Percentiles rank a stretch among this genome's conserved stretches.
Conservation (phyloP, 2,888 invertebrate genomes). For the Gastrophysa polygoni region DNA sequence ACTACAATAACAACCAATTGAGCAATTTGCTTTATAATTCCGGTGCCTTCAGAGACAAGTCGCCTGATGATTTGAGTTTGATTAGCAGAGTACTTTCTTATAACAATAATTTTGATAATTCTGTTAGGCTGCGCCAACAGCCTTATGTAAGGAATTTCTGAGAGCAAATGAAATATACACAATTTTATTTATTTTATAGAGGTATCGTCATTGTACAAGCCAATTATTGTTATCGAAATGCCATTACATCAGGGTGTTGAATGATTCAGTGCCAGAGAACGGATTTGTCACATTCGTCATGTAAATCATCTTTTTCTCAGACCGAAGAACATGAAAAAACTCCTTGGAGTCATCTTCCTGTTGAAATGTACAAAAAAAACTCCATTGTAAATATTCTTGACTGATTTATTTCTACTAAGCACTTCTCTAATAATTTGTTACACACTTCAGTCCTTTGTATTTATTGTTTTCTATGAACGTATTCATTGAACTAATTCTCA, state of each 20-base stretch:
- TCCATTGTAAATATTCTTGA: conserved; percentile 21
- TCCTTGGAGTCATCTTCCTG: too few relatives aligned
- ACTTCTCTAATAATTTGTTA: not conserved
- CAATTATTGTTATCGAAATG: conserved; percentile 10
- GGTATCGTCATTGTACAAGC: conserved; percentile 20
- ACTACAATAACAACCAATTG: conserved; percentile 59
- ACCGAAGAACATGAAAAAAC: too few relatives aligned
- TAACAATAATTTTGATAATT: conserved; percentile 55
- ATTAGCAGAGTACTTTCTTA: conserved; percentile 81
- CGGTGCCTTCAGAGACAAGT: conserved; percentile 64
- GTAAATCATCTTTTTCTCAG: too few relatives aligned
- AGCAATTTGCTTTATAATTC: conserved; percentile 70
- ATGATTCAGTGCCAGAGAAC: conserved; percentile 16
- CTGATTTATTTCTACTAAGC: conserved; percentile 13
- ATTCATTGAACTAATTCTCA: too few relatives aligned
- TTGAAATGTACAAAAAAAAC: conserved; percentile 13
- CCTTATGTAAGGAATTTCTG: conserved; percentile 15
- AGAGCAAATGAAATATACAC: not conserved
- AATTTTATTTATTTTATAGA: conserved; percentile 26
- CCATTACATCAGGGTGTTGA: conserved; percentile 12
- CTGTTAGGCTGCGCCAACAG: conserved; percentile 11
- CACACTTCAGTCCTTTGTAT: not conserved
- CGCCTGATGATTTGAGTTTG: conserved; percentile 77
- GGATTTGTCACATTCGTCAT: too few relatives aligned
- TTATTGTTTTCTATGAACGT: too few relatives aligned